Conservation (phyloP, 64 coral and sea anemone genomes). For the Dendronephthya gigantea region DNA sequence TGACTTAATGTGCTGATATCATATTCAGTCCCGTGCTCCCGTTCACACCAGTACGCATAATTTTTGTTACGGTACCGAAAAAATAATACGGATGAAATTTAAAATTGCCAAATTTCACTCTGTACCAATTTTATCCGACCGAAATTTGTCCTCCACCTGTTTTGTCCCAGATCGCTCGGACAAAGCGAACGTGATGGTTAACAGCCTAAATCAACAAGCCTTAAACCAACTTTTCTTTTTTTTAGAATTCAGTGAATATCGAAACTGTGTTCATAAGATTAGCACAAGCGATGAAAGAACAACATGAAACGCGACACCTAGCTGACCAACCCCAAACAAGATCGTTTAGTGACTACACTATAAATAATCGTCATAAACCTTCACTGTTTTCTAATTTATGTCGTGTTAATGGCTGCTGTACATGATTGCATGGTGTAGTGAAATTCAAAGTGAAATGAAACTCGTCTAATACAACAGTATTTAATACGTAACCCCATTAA, state of each 20-base stretch:
- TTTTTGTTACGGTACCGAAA: no score
- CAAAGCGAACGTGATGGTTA: no score
- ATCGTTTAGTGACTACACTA: background rate
- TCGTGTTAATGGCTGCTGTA: background rate
- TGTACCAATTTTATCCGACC: no score
- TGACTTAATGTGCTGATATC: no score
- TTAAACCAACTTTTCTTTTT: background rate
- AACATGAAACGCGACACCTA: background rate
- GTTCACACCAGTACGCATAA: no score
- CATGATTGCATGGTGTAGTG: background rate
- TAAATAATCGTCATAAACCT: background rate
- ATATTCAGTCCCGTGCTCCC: no score
- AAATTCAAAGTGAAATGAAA: background rate
- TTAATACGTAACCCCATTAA: no score
- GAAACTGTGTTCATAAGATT: background rate
- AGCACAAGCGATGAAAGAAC: background rate
- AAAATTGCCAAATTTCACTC: no score
- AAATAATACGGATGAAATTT: no score
- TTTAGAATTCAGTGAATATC: conserved; percentile 1
- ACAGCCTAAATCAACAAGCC: no score
- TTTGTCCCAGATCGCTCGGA: no score
- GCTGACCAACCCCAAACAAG: background rate
- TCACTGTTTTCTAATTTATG: background rate
- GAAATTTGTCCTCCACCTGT: no score
- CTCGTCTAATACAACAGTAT: background rate